Evolutionary conservation across 1,140 invertebrate species (phyloP).

Genomic region (Leucophenga varia): DNA sequence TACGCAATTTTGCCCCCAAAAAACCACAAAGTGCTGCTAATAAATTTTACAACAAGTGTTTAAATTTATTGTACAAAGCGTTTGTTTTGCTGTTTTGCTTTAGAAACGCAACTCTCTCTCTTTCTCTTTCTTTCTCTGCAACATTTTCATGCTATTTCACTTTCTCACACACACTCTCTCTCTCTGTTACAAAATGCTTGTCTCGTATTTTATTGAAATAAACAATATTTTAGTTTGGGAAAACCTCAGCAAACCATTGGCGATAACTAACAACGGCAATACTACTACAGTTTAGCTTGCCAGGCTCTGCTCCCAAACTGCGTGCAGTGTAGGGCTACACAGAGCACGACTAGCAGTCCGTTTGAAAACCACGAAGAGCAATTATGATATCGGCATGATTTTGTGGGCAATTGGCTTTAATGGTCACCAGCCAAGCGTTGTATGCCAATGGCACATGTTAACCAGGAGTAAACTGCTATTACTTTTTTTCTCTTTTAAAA

Average conservation of each 20-base stretch:
- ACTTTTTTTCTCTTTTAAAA: no score
- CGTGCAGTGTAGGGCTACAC: no score
- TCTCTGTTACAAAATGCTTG: not conserved
- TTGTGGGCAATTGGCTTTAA: slow-evolving; percentile 53
- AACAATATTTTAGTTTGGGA: no score
- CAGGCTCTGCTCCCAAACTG: no score
- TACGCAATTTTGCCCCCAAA: slow-evolving; percentile 20
- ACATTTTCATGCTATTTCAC: no score
- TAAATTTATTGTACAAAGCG: slow-evolving; percentile 51
- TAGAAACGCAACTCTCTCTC: not conserved
- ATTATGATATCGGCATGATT: slow-evolving; percentile 53
- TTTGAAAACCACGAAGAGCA: slow-evolving; percentile 50
- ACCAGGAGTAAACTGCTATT: no score
- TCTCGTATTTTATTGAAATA: not conserved
- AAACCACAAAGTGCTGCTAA: slow-evolving; percentile 49
- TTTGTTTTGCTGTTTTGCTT: slow-evolving; percentile 31
- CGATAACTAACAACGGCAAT: slow-evolving; percentile 34
- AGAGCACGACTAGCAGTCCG: no score
- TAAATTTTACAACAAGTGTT: slow-evolving; percentile 52
- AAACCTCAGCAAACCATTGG: slow-evolving; percentile 17
- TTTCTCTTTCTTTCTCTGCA: not conserved
- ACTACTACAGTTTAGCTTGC: no score
- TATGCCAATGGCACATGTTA: no score
- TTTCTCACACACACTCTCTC: not conserved
- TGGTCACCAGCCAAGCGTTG: slow-evolving; percentile 25